These are phyloP conservation scores for Andrena bicolor DNA, from an alignment of 2,888 invertebrate genomes.

Conservation along the genomic window DNA sequence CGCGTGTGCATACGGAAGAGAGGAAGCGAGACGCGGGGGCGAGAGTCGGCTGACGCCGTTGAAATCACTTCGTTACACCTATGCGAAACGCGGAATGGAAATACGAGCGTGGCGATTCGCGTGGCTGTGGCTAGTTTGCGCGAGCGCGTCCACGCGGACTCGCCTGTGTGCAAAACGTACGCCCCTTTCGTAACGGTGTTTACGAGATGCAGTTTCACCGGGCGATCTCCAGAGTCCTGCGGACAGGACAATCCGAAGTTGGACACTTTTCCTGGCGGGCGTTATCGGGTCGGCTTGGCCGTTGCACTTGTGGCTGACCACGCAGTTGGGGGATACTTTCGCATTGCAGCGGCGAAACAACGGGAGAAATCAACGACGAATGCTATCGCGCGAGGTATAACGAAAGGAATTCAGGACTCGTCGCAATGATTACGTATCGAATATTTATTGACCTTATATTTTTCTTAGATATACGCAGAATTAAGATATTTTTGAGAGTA, in stretches of 20 bases:
- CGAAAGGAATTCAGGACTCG: background rate
- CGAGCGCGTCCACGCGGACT: background rate
- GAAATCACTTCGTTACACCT: slow-evolving; percentile 68
- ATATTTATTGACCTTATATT: too few species aligned
- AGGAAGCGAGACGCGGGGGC: slow-evolving; percentile 29
- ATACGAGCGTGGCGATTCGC: slow-evolving; percentile 46
- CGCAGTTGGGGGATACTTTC: slow-evolving; percentile 30
- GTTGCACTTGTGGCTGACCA: slow-evolving; percentile 41
- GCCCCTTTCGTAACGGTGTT: slow-evolving; percentile 54
- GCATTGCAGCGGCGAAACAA: slow-evolving; percentile 18
- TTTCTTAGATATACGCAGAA: too few species aligned
- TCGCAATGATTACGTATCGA: too few species aligned
- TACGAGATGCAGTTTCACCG: slow-evolving; percentile 38
- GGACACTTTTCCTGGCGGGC: slow-evolving; percentile 38
- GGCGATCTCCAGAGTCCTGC: slow-evolving; percentile 44
- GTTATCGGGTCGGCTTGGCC: slow-evolving; percentile 39
- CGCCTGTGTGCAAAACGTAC: slow-evolving; percentile 14
- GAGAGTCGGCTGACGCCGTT: slow-evolving; percentile 37
- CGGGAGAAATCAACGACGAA: background rate
- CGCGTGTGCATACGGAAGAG: slow-evolving; percentile 26
- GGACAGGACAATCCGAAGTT: slow-evolving; percentile 45
- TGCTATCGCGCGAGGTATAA: background rate
- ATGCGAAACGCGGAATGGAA: slow-evolving; percentile 59
- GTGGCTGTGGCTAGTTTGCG: slow-evolving; percentile 23
- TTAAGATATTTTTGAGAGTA: too few species aligned